Conservation (phyloP, 2,888 invertebrate species). For the Drosophila maculinotata region DNA sequence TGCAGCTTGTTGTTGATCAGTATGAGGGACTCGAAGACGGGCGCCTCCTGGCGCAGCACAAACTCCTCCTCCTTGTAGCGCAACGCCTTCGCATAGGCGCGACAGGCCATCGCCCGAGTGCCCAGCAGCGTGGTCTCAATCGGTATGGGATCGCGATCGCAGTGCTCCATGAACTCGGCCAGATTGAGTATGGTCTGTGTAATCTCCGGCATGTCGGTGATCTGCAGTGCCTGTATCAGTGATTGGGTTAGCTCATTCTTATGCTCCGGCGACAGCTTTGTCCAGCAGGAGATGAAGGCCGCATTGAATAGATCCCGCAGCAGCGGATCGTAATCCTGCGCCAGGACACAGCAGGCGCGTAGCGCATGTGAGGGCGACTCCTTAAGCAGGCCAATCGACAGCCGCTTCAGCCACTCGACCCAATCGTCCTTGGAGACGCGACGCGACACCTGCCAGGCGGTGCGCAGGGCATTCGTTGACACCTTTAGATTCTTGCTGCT, state of each 20-base stretch:
- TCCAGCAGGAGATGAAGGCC: constrained; percentile 99
- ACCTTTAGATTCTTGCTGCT: constrained; percentile 92
- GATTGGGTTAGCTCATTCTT: constrained; percentile 94
- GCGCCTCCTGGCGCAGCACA: constrained; percentile 91
- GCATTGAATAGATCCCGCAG: constrained; percentile 98
- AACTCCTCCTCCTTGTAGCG: constrained; percentile 96
- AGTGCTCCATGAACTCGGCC: constrained; percentile 99
- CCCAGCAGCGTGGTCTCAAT: constrained; percentile 95
- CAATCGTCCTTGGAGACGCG: constrained; percentile 99
- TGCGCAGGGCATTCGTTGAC: constrained; percentile 92
- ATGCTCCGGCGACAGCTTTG: constrained; percentile 91
- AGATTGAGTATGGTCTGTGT: constrained; percentile 98
- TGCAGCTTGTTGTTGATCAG: constrained; percentile 99
- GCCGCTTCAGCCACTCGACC: constrained; percentile 97
- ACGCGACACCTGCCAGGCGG: constrained; percentile 96
- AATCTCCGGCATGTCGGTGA: constrained; percentile 97
- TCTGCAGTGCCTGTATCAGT: constrained; percentile 94
- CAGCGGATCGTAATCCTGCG: constrained; percentile 97
- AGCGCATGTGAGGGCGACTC: constrained; percentile 98
- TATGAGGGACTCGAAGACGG: constrained; percentile 96
- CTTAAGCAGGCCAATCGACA: constrained; percentile 96
- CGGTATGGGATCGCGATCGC: constrained; percentile 97
- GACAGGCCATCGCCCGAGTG: constrained; percentile 96
- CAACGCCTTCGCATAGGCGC: constrained; percentile 89
- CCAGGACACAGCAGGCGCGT: constrained; percentile 95